phyloP scores from a whole-genome alignment of 2,113 vertebrate genomes.

The Leucosticte australis region DNA sequence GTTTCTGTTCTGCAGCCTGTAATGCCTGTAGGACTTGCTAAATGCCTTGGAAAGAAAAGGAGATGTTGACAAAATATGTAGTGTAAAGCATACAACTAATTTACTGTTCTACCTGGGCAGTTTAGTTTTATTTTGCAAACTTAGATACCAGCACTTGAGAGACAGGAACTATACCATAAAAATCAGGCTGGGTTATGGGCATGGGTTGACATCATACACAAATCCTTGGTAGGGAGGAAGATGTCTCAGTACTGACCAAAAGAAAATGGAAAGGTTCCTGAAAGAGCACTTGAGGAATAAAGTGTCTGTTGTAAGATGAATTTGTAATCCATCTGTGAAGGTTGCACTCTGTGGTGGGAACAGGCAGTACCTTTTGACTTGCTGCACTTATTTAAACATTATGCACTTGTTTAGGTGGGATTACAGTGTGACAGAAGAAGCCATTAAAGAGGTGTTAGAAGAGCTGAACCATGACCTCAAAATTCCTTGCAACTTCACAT shows the following conservation, averaged over 20 bases:
- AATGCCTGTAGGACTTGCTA: background rate
- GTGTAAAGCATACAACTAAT: background rate
- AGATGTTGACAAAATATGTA: background rate
- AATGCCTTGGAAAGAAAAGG: background rate
- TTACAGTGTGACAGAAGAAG: slow-evolving; percentile 85
- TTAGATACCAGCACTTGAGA: background rate
- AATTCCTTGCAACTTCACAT: slow-evolving; percentile 90
- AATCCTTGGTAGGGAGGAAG: background rate
- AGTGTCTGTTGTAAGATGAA: background rate
- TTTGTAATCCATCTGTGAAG: background rate
- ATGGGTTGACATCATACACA: background rate
- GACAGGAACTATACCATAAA: background rate
- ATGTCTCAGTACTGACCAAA: background rate
- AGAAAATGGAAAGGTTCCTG: background rate
- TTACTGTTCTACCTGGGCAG: background rate
- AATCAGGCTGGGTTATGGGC: background rate
- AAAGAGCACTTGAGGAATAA: background rate
- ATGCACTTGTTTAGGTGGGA: slow-evolving; percentile 83
- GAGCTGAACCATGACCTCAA: slow-evolving; percentile 82
- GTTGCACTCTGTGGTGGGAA: background rate
- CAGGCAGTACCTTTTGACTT: background rate
- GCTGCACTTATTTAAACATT: background rate
- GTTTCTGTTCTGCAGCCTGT: background rate
- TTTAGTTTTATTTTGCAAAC: background rate
- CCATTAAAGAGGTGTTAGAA: slow-evolving; percentile 84